These are phyloP conservation scores for Gymnothorax reevesii DNA, from an alignment of 2,797 vertebrate species.

Conservation along the genomic window DNA sequence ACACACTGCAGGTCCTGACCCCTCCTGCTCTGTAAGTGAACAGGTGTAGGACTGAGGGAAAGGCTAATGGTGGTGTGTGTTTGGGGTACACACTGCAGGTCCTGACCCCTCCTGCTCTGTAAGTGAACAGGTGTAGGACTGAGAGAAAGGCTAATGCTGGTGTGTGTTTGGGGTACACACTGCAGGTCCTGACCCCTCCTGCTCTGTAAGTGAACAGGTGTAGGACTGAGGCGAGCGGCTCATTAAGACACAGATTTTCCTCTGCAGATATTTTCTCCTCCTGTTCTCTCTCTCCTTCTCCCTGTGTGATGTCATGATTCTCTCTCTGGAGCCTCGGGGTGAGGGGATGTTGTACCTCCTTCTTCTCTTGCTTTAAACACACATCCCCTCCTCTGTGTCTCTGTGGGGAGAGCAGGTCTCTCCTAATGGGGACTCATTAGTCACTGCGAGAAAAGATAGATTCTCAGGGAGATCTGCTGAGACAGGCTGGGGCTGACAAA, in stretches of 20 bases:
- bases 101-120: too few species aligned
- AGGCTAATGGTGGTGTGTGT: too few species aligned
- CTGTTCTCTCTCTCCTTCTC: neutral
- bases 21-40: too few species aligned
- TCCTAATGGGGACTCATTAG: conserved; percentile 2
- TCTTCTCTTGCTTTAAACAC: neutral
- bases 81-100: too few species aligned
- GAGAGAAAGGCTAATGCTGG: too few species aligned
- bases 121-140: too few species aligned
- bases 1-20: too few species aligned
- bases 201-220: neutral
- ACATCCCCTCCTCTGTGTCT: neutral
- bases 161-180: too few species aligned
- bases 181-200: neutral
- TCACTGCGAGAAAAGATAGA: conserved; percentile 7
- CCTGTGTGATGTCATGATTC: neutral
- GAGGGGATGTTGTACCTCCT: neutral
- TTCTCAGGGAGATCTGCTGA: conserved; percentile 8
- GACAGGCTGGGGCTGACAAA: neutral
- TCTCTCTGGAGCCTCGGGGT: neutral
- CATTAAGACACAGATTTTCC: neutral
- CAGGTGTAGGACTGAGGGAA: too few species aligned
- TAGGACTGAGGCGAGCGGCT: neutral
- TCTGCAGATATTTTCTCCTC: neutral
- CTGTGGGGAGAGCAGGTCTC: neutral